A percentile compares a stretch with the other conserved stretches of the same genome.
These are phyloP conservation scores for Rattus norvegicus DNA, from an alignment of 2,113 vertebrate genomes.

Conservation along the genomic window DNA sequence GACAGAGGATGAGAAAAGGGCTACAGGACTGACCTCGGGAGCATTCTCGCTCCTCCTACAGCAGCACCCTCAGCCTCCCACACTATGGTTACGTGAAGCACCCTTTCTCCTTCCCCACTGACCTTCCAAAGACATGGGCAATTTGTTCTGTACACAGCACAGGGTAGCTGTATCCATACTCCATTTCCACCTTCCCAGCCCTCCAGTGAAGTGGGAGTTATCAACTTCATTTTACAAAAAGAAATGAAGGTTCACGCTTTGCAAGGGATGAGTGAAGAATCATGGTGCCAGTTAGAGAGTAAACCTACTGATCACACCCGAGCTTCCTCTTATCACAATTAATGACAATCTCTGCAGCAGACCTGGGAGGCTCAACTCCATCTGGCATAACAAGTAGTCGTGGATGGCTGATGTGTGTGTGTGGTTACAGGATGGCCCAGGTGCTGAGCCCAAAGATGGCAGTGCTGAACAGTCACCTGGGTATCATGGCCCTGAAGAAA, in stretches of 20 bases:
- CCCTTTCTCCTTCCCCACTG: neutral
- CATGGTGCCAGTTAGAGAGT: neutral
- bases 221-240: neutral
- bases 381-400: neutral
- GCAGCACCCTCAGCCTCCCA: neutral
- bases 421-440: neutral
- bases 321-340: no score
- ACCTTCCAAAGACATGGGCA: accelerated
- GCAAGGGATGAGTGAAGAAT: neutral
- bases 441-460: neutral
- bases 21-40: accelerated
- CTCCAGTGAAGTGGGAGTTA: neutral
- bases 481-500: neutral
- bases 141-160: neutral
- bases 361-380: neutral
- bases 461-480: neutral
- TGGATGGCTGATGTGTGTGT: no score
- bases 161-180: neutral
- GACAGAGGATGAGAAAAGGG: neutral
- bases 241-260: neutral
- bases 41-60: no score
- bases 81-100: accelerated
- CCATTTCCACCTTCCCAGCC: neutral
- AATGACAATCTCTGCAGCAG: no score
- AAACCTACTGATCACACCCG: neutral